Conservation (phyloP, 2,888 invertebrate genomes). For the Helleia helle region DNA sequence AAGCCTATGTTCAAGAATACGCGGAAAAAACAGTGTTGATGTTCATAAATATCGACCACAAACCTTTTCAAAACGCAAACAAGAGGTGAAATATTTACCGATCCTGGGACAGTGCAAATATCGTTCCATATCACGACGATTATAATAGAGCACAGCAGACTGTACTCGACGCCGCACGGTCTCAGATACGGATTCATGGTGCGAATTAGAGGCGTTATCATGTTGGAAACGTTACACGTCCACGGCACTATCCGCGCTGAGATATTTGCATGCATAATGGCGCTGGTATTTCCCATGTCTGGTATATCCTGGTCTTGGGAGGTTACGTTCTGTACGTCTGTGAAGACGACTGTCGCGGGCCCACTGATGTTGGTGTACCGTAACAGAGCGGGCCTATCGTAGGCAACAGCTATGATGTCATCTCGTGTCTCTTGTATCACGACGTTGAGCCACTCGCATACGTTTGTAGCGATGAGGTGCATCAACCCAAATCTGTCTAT, state of each 20-base stretch:
- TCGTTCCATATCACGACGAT: conserved; percentile 87
- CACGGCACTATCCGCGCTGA: conserved; percentile 34
- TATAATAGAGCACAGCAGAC: conserved; percentile 85
- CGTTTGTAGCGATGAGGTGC: conserved; percentile 94
- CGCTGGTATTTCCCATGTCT: neutral
- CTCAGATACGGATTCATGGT: conserved; percentile 84
- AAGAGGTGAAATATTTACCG: conserved; percentile 35
- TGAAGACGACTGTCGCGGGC: conserved; percentile 31
- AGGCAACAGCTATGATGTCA: conserved; percentile 77
- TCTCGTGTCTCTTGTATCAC: conserved; percentile 91
- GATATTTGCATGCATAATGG: conserved; percentile 27
- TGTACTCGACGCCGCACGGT: conserved; percentile 89
- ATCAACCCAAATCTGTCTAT: conserved; percentile 88
- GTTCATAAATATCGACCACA: too few species aligned
- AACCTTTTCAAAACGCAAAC: too few species aligned
- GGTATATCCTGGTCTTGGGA: neutral
- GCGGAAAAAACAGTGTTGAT: too few species aligned
- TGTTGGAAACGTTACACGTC: conserved; percentile 61
- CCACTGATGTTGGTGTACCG: conserved; percentile 51
- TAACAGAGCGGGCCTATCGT: conserved; percentile 40
- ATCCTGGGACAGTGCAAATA: conserved; percentile 71
- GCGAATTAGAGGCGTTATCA: conserved; percentile 75
- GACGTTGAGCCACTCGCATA: conserved; percentile 94
- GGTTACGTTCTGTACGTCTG: conserved; percentile 25
- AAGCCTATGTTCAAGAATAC: too few species aligned